Percentiles rank a stretch among this genome's conserved stretches.
phyloP scores from a whole-genome alignment of 2,113 vertebrate species.

The Parotia lawesii region DNA sequence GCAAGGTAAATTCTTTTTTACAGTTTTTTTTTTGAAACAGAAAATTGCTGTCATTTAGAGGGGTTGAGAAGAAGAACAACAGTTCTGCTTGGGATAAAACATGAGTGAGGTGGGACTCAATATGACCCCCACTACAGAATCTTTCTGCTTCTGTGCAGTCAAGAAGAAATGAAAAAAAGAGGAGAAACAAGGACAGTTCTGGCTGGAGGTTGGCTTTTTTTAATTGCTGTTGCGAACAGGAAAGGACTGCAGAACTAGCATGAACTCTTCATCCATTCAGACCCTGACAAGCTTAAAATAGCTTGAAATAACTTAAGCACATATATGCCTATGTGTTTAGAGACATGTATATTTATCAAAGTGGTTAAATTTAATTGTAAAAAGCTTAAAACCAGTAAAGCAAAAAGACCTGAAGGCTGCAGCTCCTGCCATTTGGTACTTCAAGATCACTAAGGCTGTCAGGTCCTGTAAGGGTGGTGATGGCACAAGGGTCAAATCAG shows the following conservation, averaged over 20 bases:
- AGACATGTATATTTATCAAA: not conserved
- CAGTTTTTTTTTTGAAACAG: not conserved
- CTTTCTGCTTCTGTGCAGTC: not conserved
- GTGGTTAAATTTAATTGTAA: not conserved
- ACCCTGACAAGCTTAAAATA: not conserved
- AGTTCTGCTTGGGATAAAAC: not conserved
- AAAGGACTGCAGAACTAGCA: not conserved
- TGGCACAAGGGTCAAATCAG: not conserved
- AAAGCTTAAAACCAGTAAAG: not conserved
- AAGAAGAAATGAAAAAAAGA: not conserved
- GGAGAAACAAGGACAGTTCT: not conserved
- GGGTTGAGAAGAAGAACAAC: not conserved
- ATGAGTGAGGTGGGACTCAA: not conserved
- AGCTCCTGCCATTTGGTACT: not conserved
- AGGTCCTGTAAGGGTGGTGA: not conserved
- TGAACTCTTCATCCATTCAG: not conserved
- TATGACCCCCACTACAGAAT: not conserved
- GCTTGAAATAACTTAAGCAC: not conserved
- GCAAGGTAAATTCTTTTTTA: not conserved
- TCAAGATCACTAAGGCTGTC: not conserved
- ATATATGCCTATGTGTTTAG: not conserved
- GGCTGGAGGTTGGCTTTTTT: not conserved
- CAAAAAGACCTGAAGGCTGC: not conserved
- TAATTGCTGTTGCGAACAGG: not conserved
- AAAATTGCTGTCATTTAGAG: not conserved